Evolutionary conservation across 1,140 invertebrate species (phyloP), one percentile per base, ranked within the genome.

Genomic region (Cydia pomonella): DNA sequence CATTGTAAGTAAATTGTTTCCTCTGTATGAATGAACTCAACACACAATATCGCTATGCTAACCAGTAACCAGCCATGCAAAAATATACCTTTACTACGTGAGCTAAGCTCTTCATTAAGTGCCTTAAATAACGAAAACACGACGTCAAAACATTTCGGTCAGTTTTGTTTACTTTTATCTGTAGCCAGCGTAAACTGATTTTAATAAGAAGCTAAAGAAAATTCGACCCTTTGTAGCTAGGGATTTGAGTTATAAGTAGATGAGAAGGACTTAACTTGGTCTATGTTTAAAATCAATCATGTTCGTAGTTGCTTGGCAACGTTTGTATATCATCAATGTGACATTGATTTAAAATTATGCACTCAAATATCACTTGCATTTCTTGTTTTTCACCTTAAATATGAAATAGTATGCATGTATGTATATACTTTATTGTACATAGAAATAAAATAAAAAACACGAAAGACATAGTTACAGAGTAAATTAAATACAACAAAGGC

Each of bases 11-110:
- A 38, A 69, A n/a, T 21, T 33, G 29, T 38, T 41, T 21, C 29
- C 64, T 69, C 9, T 33, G 16, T 21, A 38, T 69, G 64, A 69
- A 69, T 69, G 64, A 33, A 69, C 29, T 59, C 9, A 59, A 59
- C 53, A 23, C 53, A 10, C 2, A 18, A 53, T 38, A 38, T 38
- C 33, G 33, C n/a, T 3, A 12, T 41, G 9, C 38, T 41, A 41
- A 44, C 41, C 9, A 44, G 41, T 41, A 59, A 59, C 50, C 18
- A 9, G 18, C 18, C 6, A 53, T 59, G 9, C 2, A 3, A 10
- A 59, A 59, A 59, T 12, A 4, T 23, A 59, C 9, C 53, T 59
- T 59, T 10, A 7, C 10, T 12, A n/a, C 12, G 7, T 23, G 53
- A 59, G 18, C 2, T 23, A 59, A 23, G 53, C 18, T 53, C n/a